Evolutionary conservation across 2,797 vertebrate genomes (phyloP).

Genomic region (Hippoglossus hippoglossus): DNA sequence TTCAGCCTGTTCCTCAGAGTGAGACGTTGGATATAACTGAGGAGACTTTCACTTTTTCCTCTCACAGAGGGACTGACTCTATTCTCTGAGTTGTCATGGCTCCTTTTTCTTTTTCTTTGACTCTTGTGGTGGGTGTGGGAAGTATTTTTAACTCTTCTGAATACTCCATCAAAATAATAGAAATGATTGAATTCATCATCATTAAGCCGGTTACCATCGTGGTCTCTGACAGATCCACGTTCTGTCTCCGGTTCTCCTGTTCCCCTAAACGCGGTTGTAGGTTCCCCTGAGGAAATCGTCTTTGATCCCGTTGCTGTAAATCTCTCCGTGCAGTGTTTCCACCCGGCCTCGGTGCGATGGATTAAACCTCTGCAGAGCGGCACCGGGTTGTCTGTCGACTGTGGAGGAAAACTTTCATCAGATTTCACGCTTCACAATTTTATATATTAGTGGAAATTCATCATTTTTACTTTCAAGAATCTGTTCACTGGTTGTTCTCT

Average conservation of each 20-base stretch:
- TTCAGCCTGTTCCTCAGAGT: slow-evolving; percentile 15
- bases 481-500: too few species aligned
- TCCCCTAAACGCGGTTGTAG: neutral
- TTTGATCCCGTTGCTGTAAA: neutral
- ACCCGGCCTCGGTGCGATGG: slow-evolving; percentile 57
- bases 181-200: slow-evolving; percentile 48
- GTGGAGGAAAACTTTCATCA: slow-evolving; percentile 37
- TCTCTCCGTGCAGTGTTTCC: slow-evolving; percentile 56
- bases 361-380: slow-evolving; percentile 59
- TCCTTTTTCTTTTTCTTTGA: neutral
- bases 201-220: neutral
- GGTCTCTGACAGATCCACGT: neutral
- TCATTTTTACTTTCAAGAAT: too few species aligned
- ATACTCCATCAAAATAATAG: slow-evolving; percentile 61
- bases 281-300: neutral
- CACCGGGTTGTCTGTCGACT: slow-evolving; percentile 3
- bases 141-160: slow-evolving; percentile 46
- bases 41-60: slow-evolving; percentile 2
- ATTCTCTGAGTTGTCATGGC: neutral
- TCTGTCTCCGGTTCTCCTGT: neutral
- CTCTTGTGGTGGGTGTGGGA: slow-evolving; percentile 4
- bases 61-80: neutral
- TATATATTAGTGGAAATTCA: too few species aligned
- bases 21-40: slow-evolving; percentile 21
- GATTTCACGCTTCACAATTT: neutral